Evolutionary conservation across 2,113 vertebrate species (phyloP), one percentile per base, ranked within the genome.

Genomic region (Burhinus oedicnemus): DNA sequence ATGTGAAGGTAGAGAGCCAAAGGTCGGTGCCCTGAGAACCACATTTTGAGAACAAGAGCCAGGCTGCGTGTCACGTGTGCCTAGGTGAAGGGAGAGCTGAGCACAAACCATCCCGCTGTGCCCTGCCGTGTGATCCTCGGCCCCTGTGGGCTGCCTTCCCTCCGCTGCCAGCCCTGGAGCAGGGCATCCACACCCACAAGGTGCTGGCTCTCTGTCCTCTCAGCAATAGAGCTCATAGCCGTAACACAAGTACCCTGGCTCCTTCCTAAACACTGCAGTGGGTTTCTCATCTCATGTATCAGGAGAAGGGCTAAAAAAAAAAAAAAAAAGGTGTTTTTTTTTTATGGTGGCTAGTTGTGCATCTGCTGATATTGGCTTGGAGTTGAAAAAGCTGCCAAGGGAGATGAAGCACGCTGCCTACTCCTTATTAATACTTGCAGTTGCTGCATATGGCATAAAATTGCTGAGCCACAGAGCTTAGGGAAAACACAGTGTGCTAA

Each of bases 351-450:
- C 36, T 93, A 72, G n/a, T 22, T n/a, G 36, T 72, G 19, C 82
- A 83, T 88, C 70, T 93, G 75, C 36, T 90, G 44, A 77, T 95
- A 88, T 21, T 95, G 75, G 27, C 49, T 90, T 72, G 26, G 8
- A 83, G 62, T 76, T 77, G 54, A 69, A 88, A 94, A 95, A 76
- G 5, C 62, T 92, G 45, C 54, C 49, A 83, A 49, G 83, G 66
- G 90, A 95, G 30, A 84, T 1, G 10, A 92, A 93, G 36, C 49
- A 54, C 11, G 86, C 83, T 80, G 51, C 78, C 78, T 84, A 9
- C 42, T 84, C 34, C 47, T 94, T 93, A 76, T 90, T 91, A 97
- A 87, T 93, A 55, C 58, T 83, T 91, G 36, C 47, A 87, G 9
- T 87, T 79, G 38, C 57, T 92, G 87, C 52, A 79, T 72, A 78